Base-by-base conservation (phyloP, 2,888 invertebrate species). In the Tryphoninae sp. region DNA sequence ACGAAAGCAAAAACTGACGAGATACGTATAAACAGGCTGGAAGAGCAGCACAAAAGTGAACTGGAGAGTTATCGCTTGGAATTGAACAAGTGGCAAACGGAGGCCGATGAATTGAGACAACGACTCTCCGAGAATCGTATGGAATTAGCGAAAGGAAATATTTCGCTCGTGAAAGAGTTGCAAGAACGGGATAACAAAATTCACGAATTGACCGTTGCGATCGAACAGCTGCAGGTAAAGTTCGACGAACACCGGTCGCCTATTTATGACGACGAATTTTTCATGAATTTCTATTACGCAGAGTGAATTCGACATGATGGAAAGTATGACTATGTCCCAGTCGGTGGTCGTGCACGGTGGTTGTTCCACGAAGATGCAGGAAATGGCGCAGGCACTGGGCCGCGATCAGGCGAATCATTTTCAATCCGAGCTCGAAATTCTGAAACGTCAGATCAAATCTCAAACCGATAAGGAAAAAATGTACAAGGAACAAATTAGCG, bases 1-100 rank as follows among this genome's bases (percentile, higher is more conserved):
- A 33, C 6, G 7, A 7, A 33, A 33, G 33, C 2, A 33, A n/a
- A n/a, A n/a, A 33, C 0, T 33, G 0, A 33, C 33, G 33, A 33
- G 33, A 33, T 69, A 19, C 3, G 51, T 26, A 67, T 53, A 49
- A 51, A n/a, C 19, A 90, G 95, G 88, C 89, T 95, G 67, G 94
- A 95, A 86, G 94, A 94, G 82, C 93, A 95, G 73, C 95, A 95
- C 89, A 93, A 93, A 85, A 93, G 93, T 82, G 95, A 95, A 91
- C 92, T 95, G 26, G 93, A 93, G 22, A 94, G 94, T 22, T 95
- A 95, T 86, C 94, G 95, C 87, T 93, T 93, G 2, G 95, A 95
- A 87, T 93, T 94, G 58, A 93, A 94, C 74, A 95, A 95, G 86
- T 95, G 95, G 94, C 86, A 94, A 33, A 88, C 92, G 2, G 95